phyloP scores from a whole-genome alignment of 37 sponge, comb jelly and placozoan genomes.

The Bolinopsis microptera region DNA sequence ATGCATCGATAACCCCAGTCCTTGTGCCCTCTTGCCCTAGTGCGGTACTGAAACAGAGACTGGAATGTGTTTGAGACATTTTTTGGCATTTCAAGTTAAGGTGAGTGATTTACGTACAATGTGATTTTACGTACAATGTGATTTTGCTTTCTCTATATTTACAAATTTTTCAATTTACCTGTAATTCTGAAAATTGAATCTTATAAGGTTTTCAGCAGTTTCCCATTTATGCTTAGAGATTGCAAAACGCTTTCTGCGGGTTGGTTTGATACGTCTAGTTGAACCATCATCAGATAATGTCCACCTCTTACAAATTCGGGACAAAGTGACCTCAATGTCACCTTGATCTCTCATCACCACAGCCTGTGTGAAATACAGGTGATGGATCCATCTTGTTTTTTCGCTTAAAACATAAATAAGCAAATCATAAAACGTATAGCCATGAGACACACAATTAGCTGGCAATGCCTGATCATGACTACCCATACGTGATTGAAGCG shows the following conservation, averaged over 20 bases:
- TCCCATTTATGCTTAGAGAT: constrained; percentile 3
- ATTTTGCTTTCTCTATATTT: no score
- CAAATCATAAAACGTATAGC: no score
- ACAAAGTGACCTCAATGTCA: neutral
- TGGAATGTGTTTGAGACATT: neutral
- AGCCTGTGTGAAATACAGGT: no score
- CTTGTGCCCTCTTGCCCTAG: constrained; percentile 36
- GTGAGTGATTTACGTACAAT: no score
- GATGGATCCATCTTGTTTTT: no score
- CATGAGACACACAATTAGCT: no score
- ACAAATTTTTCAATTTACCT: constrained; percentile 20
- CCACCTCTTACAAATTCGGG: constrained; percentile 9
- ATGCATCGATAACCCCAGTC: neutral
- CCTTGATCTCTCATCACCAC: neutral
- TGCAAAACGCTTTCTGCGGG: neutral
- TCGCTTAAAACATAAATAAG: no score
- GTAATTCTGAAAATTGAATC: constrained; percentile 57
- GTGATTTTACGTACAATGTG: no score
- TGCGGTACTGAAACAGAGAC: neutral
- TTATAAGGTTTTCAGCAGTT: neutral
- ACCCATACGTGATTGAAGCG: no score
- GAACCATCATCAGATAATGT: neutral
- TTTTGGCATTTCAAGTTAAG: neutral
- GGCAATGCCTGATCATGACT: no score
- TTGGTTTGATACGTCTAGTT: neutral